These are phyloP conservation scores for Drosophila crucigera DNA, from an alignment of 2,888 invertebrate genomes.

Conservation along the genomic window DNA sequence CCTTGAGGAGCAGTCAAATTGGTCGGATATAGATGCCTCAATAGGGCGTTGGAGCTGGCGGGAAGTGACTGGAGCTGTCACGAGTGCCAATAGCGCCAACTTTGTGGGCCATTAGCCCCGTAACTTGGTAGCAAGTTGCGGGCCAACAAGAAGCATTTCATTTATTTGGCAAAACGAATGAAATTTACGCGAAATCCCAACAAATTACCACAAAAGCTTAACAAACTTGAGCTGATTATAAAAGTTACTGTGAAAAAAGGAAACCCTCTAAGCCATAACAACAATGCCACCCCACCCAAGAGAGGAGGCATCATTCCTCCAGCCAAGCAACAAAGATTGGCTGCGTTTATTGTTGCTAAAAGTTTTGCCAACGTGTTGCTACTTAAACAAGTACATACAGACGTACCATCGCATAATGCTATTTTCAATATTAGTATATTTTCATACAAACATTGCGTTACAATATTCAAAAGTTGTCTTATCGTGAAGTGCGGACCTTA, in stretches of 20 bases:
- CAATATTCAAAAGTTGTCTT: constrained; percentile 60
- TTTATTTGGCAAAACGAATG: constrained; percentile 53
- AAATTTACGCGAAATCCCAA: constrained; percentile 73
- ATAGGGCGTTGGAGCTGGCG: constrained; percentile 17
- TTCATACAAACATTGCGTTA: constrained; percentile 39
- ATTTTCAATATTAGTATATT: constrained; percentile 26
- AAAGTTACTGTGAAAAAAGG: constrained; percentile 60
- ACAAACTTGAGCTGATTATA: constrained; percentile 79
- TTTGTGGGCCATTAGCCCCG: constrained; percentile 46
- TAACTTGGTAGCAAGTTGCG: constrained; percentile 35
- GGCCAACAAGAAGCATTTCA: constrained; percentile 33
- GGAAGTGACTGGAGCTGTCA: constrained; percentile 31
- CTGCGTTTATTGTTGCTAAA: constrained; percentile 52
- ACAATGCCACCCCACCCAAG: constrained; percentile 24
- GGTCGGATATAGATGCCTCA: constrained; percentile 59
- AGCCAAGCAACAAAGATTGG: constrained; percentile 31
- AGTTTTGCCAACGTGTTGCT: constrained; percentile 58
- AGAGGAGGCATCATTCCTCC: constrained; percentile 5
- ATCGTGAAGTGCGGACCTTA: constrained; percentile 37
- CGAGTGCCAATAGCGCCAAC: constrained; percentile 31
- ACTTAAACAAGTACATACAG: constrained; percentile 44
- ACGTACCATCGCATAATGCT: not conserved
- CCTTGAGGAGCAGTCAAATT: constrained; percentile 43
- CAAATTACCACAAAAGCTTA: constrained; percentile 77
- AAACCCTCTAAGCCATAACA: constrained; percentile 29